Evolutionary conservation across 2,797 vertebrate species (phyloP).

Genomic region (Gila robusta): DNA sequence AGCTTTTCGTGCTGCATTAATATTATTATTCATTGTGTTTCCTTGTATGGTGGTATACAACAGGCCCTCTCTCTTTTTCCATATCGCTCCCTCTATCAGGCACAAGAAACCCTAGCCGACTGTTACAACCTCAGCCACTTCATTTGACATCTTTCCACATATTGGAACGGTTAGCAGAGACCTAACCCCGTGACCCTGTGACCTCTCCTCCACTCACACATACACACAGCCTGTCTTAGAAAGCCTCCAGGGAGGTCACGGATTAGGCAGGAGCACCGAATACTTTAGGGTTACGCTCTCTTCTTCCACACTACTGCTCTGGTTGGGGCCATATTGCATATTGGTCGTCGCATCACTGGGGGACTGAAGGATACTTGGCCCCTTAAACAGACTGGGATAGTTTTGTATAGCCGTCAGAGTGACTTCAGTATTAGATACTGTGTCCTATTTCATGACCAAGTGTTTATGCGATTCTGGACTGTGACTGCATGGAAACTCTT

Average conservation of each 20-base stretch:
- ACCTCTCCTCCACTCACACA: constrained; percentile 59
- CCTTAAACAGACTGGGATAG: background rate
- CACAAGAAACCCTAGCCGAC: constrained; percentile 67
- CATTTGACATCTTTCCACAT: constrained; percentile 67
- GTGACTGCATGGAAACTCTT: background rate
- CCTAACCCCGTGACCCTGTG: constrained; percentile 64
- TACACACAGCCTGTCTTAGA: constrained; percentile 43
- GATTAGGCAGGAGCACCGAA: constrained; percentile 50
- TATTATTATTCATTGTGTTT: background rate
- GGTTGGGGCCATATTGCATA: constrained; percentile 35
- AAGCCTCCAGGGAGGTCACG: constrained; percentile 51
- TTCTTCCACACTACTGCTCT: background rate
- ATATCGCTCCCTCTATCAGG: constrained; percentile 11
- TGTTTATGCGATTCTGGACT: background rate
- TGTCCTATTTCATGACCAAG: background rate
- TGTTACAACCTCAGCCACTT: constrained; percentile 61
- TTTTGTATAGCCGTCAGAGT: background rate
- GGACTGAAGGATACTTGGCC: background rate
- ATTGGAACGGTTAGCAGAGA: constrained; percentile 68
- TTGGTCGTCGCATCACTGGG: background rate
- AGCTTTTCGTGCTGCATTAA: background rate
- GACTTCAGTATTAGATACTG: background rate
- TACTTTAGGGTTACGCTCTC: constrained; percentile 16
- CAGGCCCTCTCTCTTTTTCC: constrained; percentile 6
- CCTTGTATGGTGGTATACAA: background rate